phyloP scores from a whole-genome alignment of 2,113 vertebrate species.

The Chamaetylas fuelleborni region DNA sequence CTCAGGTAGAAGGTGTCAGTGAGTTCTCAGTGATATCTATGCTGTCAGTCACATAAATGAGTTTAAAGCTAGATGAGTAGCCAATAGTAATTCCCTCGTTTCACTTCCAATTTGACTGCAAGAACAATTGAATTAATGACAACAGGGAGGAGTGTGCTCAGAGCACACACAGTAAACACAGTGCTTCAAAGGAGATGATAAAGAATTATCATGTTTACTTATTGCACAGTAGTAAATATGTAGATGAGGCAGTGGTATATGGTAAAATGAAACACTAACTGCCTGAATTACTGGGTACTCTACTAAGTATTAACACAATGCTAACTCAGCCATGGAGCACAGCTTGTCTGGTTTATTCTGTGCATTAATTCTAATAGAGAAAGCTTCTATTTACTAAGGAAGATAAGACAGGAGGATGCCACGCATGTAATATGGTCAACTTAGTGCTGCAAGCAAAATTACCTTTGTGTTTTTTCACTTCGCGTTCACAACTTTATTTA shows the following conservation, averaged over 20 bases:
- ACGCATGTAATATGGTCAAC: background rate
- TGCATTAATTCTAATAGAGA: constrained; percentile 22
- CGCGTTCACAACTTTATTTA: background rate
- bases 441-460: background rate
- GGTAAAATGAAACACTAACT: constrained; percentile 3
- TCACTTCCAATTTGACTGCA: constrained; percentile 1
- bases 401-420: background rate
- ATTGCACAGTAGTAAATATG: constrained; percentile 14
- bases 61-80: background rate
- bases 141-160: background rate
- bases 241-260: constrained; percentile 31
- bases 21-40: background rate
- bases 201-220: constrained; percentile 32
- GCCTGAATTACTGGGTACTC: constrained; percentile 22
- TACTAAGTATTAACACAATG: constrained; percentile 25
- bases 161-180: background rate
- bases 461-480: background rate
- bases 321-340: constrained; percentile 33
- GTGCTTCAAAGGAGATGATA: background rate
- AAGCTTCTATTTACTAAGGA: background rate
- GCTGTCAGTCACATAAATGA: background rate
- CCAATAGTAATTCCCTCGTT: background rate
- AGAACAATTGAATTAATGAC: constrained; percentile 34
- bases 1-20: background rate
- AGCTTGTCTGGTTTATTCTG: constrained; percentile 25